A percentile compares a stretch with the other conserved stretches of the same genome.
Conservation (phyloP, 2,113 vertebrate species). For the Atherinomorus stipes region DNA sequence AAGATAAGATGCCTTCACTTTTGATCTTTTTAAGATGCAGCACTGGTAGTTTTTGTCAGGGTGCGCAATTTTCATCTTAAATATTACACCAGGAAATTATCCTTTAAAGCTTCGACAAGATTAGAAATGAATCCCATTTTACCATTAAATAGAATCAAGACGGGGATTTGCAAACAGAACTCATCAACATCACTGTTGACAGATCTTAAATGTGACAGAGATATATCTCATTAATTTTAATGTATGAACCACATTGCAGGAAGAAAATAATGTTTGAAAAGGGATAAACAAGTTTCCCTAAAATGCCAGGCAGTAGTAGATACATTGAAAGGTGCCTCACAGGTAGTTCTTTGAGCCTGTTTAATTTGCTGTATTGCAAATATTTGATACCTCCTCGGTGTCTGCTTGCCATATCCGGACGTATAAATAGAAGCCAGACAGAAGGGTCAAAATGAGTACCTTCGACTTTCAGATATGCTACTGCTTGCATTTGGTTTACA, state of each 20-base stretch:
- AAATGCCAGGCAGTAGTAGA: conserved; percentile 54
- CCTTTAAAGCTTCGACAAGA: conserved; percentile 64
- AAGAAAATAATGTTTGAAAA: conserved; percentile 26
- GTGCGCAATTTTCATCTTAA: conserved; percentile 47
- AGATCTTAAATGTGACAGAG: conserved; percentile 41
- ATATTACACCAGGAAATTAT: conserved; percentile 65
- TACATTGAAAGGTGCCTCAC: conserved; percentile 67
- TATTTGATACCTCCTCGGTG: conserved; percentile 84
- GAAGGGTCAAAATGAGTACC: conserved; percentile 75
- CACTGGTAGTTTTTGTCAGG: conserved; percentile 34
- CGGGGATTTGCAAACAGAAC: conserved; percentile 66
- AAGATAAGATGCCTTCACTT: conserved; percentile 37
- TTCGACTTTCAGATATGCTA: conserved; percentile 76
- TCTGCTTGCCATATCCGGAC: conserved; percentile 81
- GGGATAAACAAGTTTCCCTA: conserved; percentile 43
- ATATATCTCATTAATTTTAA: conserved; percentile 36
- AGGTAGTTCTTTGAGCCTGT: conserved; percentile 76
- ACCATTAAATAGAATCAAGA: conserved; percentile 70
- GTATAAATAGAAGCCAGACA: conserved; percentile 83
- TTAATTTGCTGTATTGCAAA: conserved; percentile 84
- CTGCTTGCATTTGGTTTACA: conserved; percentile 45
- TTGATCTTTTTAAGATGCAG: conserved; percentile 38
- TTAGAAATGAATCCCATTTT: conserved; percentile 71
- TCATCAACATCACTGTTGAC: conserved; percentile 53
- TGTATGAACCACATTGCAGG: conserved; percentile 13